Evolutionary conservation across 2,888 invertebrate species (phyloP).

Genomic region (Athripsodes cinereus): DNA sequence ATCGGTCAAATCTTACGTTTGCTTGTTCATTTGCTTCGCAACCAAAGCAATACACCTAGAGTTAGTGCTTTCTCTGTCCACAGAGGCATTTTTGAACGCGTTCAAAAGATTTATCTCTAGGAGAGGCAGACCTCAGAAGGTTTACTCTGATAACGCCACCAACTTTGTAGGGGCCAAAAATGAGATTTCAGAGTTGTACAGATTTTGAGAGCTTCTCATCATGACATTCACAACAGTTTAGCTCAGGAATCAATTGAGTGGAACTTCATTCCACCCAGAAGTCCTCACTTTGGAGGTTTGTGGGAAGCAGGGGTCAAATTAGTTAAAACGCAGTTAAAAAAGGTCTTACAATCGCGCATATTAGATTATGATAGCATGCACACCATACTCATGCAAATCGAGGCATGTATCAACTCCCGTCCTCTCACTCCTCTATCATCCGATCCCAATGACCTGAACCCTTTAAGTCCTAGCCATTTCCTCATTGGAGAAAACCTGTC

Average conservation of each 20-base stretch:
- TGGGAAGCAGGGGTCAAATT: too few relatives aligned
- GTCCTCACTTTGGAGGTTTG: too few relatives aligned
- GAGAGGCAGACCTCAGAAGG: too few relatives aligned
- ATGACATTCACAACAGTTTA: neutral
- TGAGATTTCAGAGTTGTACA: too few relatives aligned
- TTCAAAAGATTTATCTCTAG: too few relatives aligned
- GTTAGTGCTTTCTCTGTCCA: too few relatives aligned
- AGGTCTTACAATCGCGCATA: constrained; percentile 1
- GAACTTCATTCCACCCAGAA: neutral
- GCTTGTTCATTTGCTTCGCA: neutral
- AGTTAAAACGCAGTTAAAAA: too few relatives aligned
- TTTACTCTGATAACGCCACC: too few relatives aligned
- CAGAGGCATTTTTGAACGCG: too few relatives aligned
- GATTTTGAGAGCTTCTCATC: neutral
- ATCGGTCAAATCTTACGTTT: neutral
- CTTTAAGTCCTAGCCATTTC: neutral
- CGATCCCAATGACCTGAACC: neutral
- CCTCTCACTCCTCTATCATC: neutral
- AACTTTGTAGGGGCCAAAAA: too few relatives aligned
- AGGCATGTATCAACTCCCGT: constrained; percentile 1
- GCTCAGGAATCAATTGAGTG: neutral
- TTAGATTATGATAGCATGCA: neutral
- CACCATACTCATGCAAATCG: neutral
- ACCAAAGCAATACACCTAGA: neutral
- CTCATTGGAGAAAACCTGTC: neutral